Evolutionary conservation across 2,797 vertebrate species (phyloP).

Genomic region (Anomalospiza imberbis): DNA sequence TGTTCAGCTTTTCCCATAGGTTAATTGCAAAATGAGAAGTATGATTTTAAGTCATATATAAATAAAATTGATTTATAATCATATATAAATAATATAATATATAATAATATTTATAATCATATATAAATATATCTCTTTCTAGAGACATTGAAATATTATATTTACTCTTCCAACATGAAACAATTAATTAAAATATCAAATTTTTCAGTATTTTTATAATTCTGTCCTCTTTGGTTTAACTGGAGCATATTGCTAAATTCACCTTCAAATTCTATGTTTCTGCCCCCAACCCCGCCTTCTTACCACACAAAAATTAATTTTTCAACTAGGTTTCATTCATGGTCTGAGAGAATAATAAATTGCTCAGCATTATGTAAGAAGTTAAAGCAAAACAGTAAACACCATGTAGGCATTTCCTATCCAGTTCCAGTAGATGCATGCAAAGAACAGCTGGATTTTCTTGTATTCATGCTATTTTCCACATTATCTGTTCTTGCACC

Average conservation of each 20-base stretch:
- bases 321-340: neutral
- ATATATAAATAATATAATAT: no score
- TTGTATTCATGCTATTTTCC: neutral
- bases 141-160: neutral
- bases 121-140: neutral
- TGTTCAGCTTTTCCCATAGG: neutral
- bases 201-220: neutral
- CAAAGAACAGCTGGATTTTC: neutral
- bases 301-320: neutral
- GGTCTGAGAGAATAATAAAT: neutral
- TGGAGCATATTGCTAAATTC: neutral
- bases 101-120: no score
- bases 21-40: neutral
- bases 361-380: neutral
- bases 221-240: neutral
- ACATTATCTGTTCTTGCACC: neutral
- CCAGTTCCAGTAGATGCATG: neutral
- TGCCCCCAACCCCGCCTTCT: neutral
- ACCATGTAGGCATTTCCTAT: neutral
- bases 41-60: neutral
- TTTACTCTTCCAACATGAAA: neutral
- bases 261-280: neutral
- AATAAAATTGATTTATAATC: no score
- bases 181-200: neutral
- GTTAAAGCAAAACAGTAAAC: neutral